Evolutionary conservation across 2,888 invertebrate genomes (phyloP).

Genomic region (Tachina grossa): DNA sequence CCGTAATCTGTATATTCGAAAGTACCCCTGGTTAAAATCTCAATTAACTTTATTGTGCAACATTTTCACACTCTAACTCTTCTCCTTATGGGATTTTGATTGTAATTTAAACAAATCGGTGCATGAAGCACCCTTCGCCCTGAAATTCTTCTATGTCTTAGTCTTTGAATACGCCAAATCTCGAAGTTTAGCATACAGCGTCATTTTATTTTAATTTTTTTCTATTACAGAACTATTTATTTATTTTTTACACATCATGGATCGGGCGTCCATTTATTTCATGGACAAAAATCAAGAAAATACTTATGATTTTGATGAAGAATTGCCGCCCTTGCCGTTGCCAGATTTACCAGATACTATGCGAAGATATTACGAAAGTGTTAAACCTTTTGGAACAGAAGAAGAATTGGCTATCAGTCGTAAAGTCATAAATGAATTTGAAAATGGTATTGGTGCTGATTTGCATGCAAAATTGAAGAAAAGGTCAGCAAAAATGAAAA

Average conservation of each 20-base stretch:
- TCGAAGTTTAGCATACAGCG: no score
- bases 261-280: slow-evolving; percentile 79
- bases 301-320: slow-evolving; percentile 84
- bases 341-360: slow-evolving; percentile 84
- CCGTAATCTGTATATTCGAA: no score
- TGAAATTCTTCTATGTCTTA: no score
- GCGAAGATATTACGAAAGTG: slow-evolving; percentile 84
- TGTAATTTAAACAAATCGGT: no score
- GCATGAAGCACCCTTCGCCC: no score
- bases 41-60: no score
- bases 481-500: slow-evolving; percentile 82
- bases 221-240: slow-evolving; percentile 8
- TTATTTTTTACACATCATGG: slow-evolving; percentile 74
- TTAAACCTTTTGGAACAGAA: slow-evolving; percentile 83
- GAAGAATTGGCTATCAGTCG: slow-evolving; percentile 83
- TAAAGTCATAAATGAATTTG: slow-evolving; percentile 83
- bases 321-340: slow-evolving; percentile 84
- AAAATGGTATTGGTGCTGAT: slow-evolving; percentile 83
- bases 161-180: no score
- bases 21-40: no score
- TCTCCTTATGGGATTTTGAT: no score
- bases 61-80: no score
- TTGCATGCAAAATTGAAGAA: slow-evolving; percentile 83
- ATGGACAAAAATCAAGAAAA: slow-evolving; percentile 76
- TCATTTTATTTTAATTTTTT: not conserved